Base-by-base conservation (phyloP, 1,140 invertebrate species). In the Neuroterus valhalla region DNA sequence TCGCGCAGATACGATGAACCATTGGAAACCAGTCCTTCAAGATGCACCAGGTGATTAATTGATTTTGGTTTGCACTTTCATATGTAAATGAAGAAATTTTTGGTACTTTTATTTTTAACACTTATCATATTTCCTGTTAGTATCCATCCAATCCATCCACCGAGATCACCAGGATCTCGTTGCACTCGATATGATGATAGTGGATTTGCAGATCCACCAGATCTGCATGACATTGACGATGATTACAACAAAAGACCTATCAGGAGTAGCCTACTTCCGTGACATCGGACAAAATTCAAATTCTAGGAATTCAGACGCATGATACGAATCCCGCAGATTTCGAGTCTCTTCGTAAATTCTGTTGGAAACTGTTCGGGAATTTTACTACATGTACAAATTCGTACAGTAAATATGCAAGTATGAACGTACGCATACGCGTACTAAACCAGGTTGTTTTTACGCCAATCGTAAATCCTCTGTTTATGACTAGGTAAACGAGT, bases 1-100 rank as follows among this genome's bases (percentile, higher is more conserved):
- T 95, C 94, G 0, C 87, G 94, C 10, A 90, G 94, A 75, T 95
- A 94, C 79, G 93, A 94, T 78, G 93, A 93, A 82, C 93, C 93
- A 1, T 90, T 93, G 48, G 78, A 80, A 76, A 68, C 55, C 43
- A 86, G 81, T 76, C 85, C 88, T 0, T 88, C 87, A 3, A 84
- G 87, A 75, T 89, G 88, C 48, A 87, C 86, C 31, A 89, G 87
- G 88, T 89, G 81, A 83, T 19, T 71, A 19, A 8, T 48, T 48
- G 17, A 19, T 8, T 17, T 45, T 48, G 10, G 6, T 48, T 1
- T 48, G 8, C 46, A 48, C 46, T 48, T 48, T 48, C 15, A 15
- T 48, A 48, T 48, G 15, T 17, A 48, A 48, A 17, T 15, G 17
- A 19, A 48, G 3, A 48, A 17, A 3, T 17, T 4, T 48, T 38